Evolutionary conservation across 35 echinoderm and acorn worm species (phyloP).

Genomic region (Eucidaris tribuloides): DNA sequence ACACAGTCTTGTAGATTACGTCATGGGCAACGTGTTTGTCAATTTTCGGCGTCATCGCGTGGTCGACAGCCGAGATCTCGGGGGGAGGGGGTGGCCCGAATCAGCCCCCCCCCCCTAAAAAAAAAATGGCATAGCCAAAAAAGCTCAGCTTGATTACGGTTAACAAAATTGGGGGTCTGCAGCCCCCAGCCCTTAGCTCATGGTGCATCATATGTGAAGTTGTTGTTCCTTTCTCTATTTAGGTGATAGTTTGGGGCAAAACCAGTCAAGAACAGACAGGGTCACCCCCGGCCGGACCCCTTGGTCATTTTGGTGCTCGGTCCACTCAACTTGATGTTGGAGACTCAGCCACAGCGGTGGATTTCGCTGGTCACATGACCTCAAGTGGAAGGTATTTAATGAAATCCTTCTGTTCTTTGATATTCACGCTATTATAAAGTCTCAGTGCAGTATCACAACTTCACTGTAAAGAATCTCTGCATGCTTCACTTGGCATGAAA

Average conservation of each 20-base stretch:
- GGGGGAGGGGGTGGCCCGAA: not conserved
- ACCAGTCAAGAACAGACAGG: not conserved
- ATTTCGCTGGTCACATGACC: conserved; percentile 74
- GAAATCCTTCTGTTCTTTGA: conserved; percentile 31
- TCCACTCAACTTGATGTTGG: conserved; percentile 60
- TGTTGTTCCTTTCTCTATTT: not conserved
- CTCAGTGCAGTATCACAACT: not conserved
- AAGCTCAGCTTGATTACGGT: not conserved
- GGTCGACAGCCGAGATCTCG: no score
- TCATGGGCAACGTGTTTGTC: no score
- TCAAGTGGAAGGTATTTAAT: no score
- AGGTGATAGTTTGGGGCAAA: conserved; percentile 96
- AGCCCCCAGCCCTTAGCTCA: not conserved
- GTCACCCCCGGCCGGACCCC: not conserved
- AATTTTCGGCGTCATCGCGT: no score
- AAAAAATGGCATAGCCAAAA: not conserved
- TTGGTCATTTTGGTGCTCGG: conserved; percentile 54
- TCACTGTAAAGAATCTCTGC: not conserved
- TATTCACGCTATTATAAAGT: not conserved
- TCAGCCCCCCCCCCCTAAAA: no score
- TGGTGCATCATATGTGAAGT: no score
- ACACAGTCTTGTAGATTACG: no score
- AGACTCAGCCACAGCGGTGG: conserved; percentile 82
- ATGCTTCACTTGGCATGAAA: not conserved
- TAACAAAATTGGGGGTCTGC: not conserved